Conservation (phyloP, 2,888 invertebrate species). For the Oligia strigilis region DNA sequence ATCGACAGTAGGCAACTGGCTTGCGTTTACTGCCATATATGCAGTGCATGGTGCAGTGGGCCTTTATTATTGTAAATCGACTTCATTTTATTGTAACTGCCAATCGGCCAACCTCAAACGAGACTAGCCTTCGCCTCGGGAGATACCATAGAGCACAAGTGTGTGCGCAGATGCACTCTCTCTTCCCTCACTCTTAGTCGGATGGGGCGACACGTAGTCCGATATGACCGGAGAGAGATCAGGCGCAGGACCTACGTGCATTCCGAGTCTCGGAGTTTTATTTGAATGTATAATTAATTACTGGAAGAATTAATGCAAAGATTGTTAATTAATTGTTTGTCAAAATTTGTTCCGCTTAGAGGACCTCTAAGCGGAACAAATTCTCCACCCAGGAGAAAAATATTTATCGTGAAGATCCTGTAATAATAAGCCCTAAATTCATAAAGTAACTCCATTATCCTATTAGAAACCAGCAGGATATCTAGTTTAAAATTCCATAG, state of each 20-base stretch:
- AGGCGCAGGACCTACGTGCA: not conserved
- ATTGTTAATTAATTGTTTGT: not conserved
- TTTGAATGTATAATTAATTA: not conserved
- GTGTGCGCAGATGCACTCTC: not conserved
- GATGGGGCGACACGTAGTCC: not conserved
- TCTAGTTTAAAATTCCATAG: slow-evolving; percentile 51
- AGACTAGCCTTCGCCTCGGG: not conserved
- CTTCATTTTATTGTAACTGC: not conserved
- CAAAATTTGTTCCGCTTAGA: not conserved
- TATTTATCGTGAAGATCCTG: not conserved
- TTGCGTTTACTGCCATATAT: not conserved
- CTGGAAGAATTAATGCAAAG: not conserved
- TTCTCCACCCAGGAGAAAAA: not conserved
- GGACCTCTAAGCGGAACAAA: no score
- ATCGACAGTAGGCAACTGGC: no score
- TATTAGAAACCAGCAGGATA: slow-evolving; percentile 43
- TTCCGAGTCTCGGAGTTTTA: not conserved
- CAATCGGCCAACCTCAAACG: no score
- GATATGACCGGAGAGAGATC: not conserved
- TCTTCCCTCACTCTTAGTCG: not conserved
- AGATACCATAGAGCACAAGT: not conserved
- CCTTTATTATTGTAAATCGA: not conserved
- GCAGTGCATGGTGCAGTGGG: not conserved
- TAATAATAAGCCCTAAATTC: not conserved
- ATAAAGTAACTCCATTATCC: slow-evolving; percentile 27